phyloP scores from a whole-genome alignment of 1,140 invertebrate species.

The Maniola jurtina region DNA sequence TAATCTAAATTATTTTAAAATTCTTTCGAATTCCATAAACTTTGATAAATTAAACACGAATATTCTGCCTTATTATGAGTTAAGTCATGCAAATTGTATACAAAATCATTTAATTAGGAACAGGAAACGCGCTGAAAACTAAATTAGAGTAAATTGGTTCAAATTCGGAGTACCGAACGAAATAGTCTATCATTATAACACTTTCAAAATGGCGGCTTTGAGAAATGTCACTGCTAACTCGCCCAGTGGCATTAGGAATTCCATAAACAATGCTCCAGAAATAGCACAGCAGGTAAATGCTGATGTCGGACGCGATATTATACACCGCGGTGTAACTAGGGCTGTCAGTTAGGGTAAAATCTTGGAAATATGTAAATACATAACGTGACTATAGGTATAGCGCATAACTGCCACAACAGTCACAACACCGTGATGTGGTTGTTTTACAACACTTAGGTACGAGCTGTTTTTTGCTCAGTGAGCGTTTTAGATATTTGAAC shows the following conservation, averaged over 20 bases:
- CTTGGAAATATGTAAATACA: too few species aligned
- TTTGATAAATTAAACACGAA: too few species aligned
- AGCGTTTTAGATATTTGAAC: too few species aligned
- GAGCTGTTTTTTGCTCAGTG: too few species aligned
- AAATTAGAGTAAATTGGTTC: background rate
- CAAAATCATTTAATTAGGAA: background rate
- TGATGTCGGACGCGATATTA: slow-evolving; percentile 3
- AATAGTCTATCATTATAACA: slow-evolving; percentile 8
- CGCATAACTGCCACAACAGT: too few species aligned
- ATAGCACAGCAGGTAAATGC: slow-evolving; percentile 45
- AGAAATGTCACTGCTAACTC: slow-evolving; percentile 21
- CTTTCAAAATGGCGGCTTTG: slow-evolving; percentile 6
- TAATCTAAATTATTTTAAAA: too few species aligned
- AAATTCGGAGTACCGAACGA: background rate
- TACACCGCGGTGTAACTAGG: background rate
- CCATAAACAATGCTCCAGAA: slow-evolving; percentile 68
- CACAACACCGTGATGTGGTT: too few species aligned
- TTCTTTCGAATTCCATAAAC: too few species aligned
- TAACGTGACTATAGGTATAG: too few species aligned
- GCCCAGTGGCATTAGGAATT: slow-evolving; percentile 54
- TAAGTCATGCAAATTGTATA: background rate
- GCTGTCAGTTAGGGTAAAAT: background rate
- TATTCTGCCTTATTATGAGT: too few species aligned
- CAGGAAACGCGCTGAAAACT: background rate
- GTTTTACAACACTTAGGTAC: too few species aligned